Evolutionary conservation across 23 tunicate species (phyloP).

Genomic region (Styela clava): DNA sequence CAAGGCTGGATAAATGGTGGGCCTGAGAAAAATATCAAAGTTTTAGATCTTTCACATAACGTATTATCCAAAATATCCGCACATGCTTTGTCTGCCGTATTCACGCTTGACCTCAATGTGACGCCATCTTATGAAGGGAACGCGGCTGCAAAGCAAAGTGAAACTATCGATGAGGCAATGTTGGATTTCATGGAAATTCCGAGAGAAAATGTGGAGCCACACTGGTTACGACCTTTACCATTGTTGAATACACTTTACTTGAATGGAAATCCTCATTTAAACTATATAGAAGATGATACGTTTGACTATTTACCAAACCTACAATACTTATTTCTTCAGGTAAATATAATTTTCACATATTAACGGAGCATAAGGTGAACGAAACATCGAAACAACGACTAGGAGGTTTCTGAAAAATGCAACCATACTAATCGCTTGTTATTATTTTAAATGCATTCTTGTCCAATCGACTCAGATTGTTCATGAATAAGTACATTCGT

Average conservation of each 20-base stretch:
- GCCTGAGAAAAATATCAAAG: constrained; percentile 37
- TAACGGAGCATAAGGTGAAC: too few species aligned
- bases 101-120: not conserved
- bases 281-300: constrained; percentile 31
- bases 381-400: too few species aligned
- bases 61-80: constrained; percentile 11
- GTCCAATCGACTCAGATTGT: too few species aligned
- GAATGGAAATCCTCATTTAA: constrained; percentile 22
- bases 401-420: too few species aligned
- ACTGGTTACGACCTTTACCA: constrained; percentile 22
- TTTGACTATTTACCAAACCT: constrained; percentile 50
- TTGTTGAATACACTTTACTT: constrained; percentile 32
- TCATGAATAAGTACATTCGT: too few species aligned
- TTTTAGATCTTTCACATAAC: constrained; percentile 54
- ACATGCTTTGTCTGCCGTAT: constrained; percentile 31
- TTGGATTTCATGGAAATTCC: not conserved
- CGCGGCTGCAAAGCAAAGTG: not conserved
- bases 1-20: constrained; percentile 81
- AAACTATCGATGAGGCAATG: not conserved
- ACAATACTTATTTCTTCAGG: constrained; percentile 66
- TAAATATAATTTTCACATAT: not conserved
- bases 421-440: too few species aligned
- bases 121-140: not conserved
- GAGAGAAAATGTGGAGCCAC: constrained; percentile 1
- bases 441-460: too few species aligned